Evolutionary conservation across 2,113 vertebrate genomes (phyloP), one percentile per base, ranked within the genome.

Genomic region (Eudyptes chrysolophus): DNA sequence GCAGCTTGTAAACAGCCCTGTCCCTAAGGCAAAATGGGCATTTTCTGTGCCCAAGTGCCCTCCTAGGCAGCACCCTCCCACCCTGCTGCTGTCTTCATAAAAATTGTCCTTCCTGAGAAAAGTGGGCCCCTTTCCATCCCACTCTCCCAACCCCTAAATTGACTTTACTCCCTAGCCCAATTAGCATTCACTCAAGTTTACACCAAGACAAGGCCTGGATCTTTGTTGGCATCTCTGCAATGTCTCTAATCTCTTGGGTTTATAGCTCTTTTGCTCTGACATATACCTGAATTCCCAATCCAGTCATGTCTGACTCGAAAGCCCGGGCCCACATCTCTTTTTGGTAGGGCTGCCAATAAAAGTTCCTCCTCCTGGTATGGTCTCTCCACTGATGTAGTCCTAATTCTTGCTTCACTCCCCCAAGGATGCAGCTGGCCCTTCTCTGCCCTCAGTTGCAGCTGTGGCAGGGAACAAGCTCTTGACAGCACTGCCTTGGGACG

Each of bases 1-100:
- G 70, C 90, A 94, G 92, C 95, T 88, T 93, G 89, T 96, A 96
- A 95, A 93, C 66, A 97, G 75, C 69, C 77, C 48, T 30, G 2
- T 71, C 64, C 93, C 93, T 18, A 29, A 66, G 87, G 87, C 95
- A 75, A 74, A 94, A 84, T 66, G 93, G 94, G 81, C 75, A 96
- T 60, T 96, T 96, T 94, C 89, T 92, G 51, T 44, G 85, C 42
- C 82, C 29, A 15, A 84, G 68, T 25, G 68, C 46, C 76, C 85
- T 84, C 76, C 76, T 84, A 86, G 75, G 40, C 78, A 82, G 62
- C 70, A 65, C 16, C 36, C 69, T 89, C 81, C 81, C 80, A 76
- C 70, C 54, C 94, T 65, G 65, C 57, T 70, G 86, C 94, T 72
- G 55, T 62, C 71, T 93, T 94, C 87, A 83, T 48, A 75, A 90